Evolutionary conservation across 30 jellyfish, hydroid and myxozoan species (phyloP), one percentile per base, ranked within the genome.

Genomic region (Aurelia aurita complex sp. Pacific): DNA sequence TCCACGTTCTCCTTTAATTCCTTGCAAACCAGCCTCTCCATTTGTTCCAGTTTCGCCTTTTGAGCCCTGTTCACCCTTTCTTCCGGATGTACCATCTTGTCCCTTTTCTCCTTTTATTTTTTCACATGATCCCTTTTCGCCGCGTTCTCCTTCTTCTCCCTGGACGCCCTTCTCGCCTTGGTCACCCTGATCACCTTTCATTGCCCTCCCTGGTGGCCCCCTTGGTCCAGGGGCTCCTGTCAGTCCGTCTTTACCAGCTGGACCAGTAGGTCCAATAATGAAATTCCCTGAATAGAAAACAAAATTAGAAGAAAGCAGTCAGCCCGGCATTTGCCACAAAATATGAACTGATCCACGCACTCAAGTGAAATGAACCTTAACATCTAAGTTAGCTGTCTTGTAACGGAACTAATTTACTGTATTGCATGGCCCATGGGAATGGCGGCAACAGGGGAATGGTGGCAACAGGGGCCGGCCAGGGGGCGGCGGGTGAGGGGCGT

Each of bases 1-100:
- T 35, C 98, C 98, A 55, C 89, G 74, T 54, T 83, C 83, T 19
- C 98, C 98, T 6, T 85, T 83, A 13, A 18, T 77, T 62, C 98
- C 98, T 69, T 86, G 81, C 29, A 65, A 59, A n/a, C 98, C 98
- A 16, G 14, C 40, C 40, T 55, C 70, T 12, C 98, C 98, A 32
- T 80, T 81, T 4, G 76, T 69, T 65, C 98, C 98, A 35, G 50
- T 70, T 4, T 74, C 96, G 19, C 98, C 98, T 17, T 73, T 69
- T 19, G 32, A 74, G 16, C 98, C 98, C 34, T 32, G 86, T 4
- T 67, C 80, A 23, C 98, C 98, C 14, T 79, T 69, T n/a, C 18
- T 81, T 17, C 98, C 98, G 2, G 75, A 8, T 38, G 90, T 63
- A 16, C 98, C 97, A 50, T 67, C 74, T 42, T 75, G 77, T 38